A percentile compares a stretch with the other conserved stretches of the same genome.
phyloP scores from a whole-genome alignment of 2,888 invertebrate genomes.

The Monochamus alternatus region DNA sequence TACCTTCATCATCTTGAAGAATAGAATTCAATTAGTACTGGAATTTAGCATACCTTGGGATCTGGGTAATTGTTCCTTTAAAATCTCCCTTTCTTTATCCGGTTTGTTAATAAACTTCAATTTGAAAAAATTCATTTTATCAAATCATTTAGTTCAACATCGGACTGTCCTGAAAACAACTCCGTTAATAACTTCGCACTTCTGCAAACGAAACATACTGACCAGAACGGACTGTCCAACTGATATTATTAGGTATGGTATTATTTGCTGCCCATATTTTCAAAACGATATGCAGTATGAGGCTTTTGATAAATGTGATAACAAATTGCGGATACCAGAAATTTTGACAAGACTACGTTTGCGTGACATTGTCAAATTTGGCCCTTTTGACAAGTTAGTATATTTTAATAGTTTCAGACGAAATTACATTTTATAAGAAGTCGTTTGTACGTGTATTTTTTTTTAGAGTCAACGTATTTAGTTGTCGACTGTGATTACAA shows the following conservation, averaged over 20 bases:
- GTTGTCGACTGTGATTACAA: too few species aligned
- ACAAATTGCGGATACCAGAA: constrained; percentile 39
- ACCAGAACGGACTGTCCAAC: constrained; percentile 27
- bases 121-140: constrained; percentile 59
- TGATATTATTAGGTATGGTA: background rate
- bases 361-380: constrained; percentile 35
- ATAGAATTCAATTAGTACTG: background rate
- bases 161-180: constrained; percentile 50
- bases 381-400: background rate
- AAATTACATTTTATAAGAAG: too few species aligned
- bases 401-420: too few species aligned
- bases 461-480: too few species aligned
- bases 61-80: constrained; percentile 25
- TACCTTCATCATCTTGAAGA: constrained; percentile 54
- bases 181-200: too few species aligned
- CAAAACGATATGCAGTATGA: background rate
- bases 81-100: constrained; percentile 41
- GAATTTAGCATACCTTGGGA: constrained; percentile 43
- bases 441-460: too few species aligned
- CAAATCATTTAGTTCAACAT: constrained; percentile 39
- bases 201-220: background rate
- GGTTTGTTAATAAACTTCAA: constrained; percentile 55
- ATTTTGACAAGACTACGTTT: constrained; percentile 41
- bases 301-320: constrained; percentile 26
- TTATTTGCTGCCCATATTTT: constrained; percentile 14